Conservation (phyloP, 2,797 vertebrate genomes). For the Typhlichthys subterraneus region DNA sequence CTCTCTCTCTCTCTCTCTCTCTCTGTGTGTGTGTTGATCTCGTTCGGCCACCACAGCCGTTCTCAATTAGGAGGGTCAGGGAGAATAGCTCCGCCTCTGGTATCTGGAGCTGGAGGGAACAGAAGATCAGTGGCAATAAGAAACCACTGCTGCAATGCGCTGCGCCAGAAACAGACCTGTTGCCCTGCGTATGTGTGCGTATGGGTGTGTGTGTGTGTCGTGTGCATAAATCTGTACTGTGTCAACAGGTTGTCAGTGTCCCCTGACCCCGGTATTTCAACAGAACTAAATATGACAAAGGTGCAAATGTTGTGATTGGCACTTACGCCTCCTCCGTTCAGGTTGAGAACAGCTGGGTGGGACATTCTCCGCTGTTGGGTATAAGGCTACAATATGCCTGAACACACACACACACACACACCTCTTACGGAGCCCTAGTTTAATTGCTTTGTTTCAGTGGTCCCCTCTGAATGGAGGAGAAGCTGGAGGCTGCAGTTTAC, state of each 20-base stretch:
- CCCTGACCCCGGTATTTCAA: constrained; percentile 58
- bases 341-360: neutral
- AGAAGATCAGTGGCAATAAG: constrained; percentile 63
- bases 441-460: constrained; percentile 74
- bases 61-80: constrained; percentile 77
- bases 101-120: constrained; percentile 68
- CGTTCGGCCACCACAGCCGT: constrained; percentile 63
- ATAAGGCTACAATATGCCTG: constrained; percentile 23
- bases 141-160: constrained; percentile 53
- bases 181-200: constrained; percentile 16
- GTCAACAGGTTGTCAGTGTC: constrained; percentile 67
- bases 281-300: constrained; percentile 48
- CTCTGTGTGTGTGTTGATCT: neutral
- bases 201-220: constrained; percentile 13
- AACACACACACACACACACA: constrained; percentile 22
- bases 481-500: constrained; percentile 62
- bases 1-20: constrained; percentile 26
- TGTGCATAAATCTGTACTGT: constrained; percentile 57
- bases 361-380: neutral
- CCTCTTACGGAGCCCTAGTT: constrained; percentile 48
- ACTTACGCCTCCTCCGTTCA: constrained; percentile 3
- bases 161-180: constrained; percentile 37
- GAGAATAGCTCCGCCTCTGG: constrained; percentile 73
- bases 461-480: constrained; percentile 58
- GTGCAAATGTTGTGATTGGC: constrained; percentile 37